Evolutionary conservation across 1,140 invertebrate species (phyloP).

Genomic region (Drosophila bocqueti): DNA sequence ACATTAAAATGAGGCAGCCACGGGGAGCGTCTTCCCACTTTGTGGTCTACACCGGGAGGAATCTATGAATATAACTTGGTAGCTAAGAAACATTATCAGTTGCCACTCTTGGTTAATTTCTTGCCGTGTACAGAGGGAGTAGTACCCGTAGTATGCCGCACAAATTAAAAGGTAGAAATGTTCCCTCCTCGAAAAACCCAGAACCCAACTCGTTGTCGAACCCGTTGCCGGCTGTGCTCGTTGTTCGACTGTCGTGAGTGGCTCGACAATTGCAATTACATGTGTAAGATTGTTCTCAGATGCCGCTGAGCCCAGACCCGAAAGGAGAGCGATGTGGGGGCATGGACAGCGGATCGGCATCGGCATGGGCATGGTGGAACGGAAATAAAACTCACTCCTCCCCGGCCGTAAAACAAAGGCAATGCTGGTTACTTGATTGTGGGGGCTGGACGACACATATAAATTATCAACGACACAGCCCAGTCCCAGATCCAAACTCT

Average conservation of each 20-base stretch:
- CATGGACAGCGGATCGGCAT: slow-evolving; percentile 9
- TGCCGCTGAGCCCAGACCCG: slow-evolving; percentile 29
- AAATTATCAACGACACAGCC: slow-evolving; percentile 74
- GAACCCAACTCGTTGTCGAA: slow-evolving; percentile 48
- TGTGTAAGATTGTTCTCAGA: slow-evolving; percentile 65
- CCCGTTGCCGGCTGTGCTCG: slow-evolving; percentile 36
- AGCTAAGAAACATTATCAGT: not conserved
- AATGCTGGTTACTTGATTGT: slow-evolving; percentile 73
- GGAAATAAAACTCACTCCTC: slow-evolving; percentile 72
- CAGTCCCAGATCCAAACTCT: slow-evolving; percentile 26
- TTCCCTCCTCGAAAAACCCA: slow-evolving; percentile 34
- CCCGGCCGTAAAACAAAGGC: slow-evolving; percentile 68
- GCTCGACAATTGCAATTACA: slow-evolving; percentile 77
- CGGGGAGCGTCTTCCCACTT: not conserved
- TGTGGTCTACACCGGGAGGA: slow-evolving; percentile 1
- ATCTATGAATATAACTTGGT: not conserved
- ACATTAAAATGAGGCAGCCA: slow-evolving; percentile 71
- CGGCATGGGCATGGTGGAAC: slow-evolving; percentile 63
- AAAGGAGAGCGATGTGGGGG: slow-evolving; percentile 69
- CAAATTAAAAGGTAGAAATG: slow-evolving; percentile 76
- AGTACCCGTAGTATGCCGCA: slow-evolving; percentile 58
- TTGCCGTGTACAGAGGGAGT: slow-evolving; percentile 19
- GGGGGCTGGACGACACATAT: slow-evolving; percentile 81
- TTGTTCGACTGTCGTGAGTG: slow-evolving; percentile 61
- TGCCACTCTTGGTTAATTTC: not conserved